Base-by-base conservation (phyloP, 2,797 vertebrate genomes). In the Loriculus beryllinus region DNA sequence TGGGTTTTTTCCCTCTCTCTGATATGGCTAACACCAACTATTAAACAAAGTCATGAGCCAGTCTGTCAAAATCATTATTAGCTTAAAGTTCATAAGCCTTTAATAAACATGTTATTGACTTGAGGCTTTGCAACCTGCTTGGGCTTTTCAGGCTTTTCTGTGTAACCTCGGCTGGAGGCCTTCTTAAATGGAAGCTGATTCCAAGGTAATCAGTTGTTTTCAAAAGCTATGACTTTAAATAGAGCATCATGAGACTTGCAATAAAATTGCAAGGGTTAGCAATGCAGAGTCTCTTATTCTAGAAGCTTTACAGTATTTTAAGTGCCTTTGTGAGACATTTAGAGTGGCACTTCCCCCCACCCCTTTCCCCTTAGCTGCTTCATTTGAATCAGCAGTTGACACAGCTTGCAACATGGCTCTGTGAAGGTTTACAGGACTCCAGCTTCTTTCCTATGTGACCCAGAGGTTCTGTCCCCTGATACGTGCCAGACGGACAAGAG, bases 401-500 rank as follows among this genome's bases (percentile, higher is more conserved):
- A 40, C 72, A 92, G 85, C 90, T 96, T 97, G 80, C 94, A 96
- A 57, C 92, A 94, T 65, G 91, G 91, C 77, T 93, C 90, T 95
- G 70, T 83, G 75, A 92, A 51, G 90, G 93, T 92, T 96, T 92
- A 88, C 80, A 40, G 86, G 48, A 57, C 90, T 94, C 86, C 80
- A 80, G 77, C 57, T 90, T 88, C 85, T 70, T 84, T 77, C 87
- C 80, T 75, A 15, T 95, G 96, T 96, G 92, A 95, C 91, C 93
- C 89, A 91, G 95, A 94, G 82, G 1, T 93, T 95, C 92, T 91
- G 80, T 86, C 80, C 92, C 86, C 85, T 95, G 85, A 92, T 93
- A 94, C 91, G 95, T 94, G 93, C 93, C 92, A 96, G 92, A 92
- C 51, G 22, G 91, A 96, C 81, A 76, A 95, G 90, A 95, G 92